Base-by-base conservation (phyloP, 2,113 vertebrate species). In the Chionomys nivalis region DNA sequence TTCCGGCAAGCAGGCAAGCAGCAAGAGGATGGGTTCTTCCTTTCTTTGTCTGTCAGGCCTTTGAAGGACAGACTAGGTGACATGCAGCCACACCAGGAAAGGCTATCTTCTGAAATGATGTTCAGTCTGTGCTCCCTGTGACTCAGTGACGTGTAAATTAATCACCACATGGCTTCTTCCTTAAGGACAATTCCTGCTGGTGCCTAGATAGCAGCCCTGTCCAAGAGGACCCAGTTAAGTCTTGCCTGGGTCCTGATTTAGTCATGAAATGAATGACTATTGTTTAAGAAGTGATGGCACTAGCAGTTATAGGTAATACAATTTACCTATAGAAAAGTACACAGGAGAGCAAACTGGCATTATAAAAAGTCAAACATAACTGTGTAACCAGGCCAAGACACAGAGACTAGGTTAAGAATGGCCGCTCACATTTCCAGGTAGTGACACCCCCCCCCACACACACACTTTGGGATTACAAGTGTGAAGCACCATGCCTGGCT, bases 221-320 rank as follows among this genome's bases (percentile, higher is more conserved):
- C 89, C 36, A 14, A 87, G 49, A 92, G 55, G 73, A 76, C 0
- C 12, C 79, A n/a, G 36, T 19, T 88, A 87, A 75, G 66, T 31
- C 68, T 52, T 75, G 90, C 14, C 39, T 33, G 61, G 66, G 83
- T 92, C 89, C 73, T 76, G 58, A 88, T 1, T 76, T 68, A 31
- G 66, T 65, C 72, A 75, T 47, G 66, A 93, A 52, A 76, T 66
- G 93, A 66, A 31, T 39, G n/a, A 44, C 49, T 87, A 17, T 44
- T 92, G 55, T 68, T 86, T 89, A 85, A 92, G 65, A 91, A 90
- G 61, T 66, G 24, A n/a, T 85, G 78, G 91, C 47, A 70, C 78
- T 63, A 44, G 47, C 42, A 68, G 89, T 68, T 65, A 77, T 65
- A 72, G 87, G 39, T 65, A 94, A 90, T 73, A 75, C 17, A 73